These are phyloP conservation scores for Chionis minor DNA, from an alignment of 2,113 vertebrate genomes.

Conservation along the genomic window DNA sequence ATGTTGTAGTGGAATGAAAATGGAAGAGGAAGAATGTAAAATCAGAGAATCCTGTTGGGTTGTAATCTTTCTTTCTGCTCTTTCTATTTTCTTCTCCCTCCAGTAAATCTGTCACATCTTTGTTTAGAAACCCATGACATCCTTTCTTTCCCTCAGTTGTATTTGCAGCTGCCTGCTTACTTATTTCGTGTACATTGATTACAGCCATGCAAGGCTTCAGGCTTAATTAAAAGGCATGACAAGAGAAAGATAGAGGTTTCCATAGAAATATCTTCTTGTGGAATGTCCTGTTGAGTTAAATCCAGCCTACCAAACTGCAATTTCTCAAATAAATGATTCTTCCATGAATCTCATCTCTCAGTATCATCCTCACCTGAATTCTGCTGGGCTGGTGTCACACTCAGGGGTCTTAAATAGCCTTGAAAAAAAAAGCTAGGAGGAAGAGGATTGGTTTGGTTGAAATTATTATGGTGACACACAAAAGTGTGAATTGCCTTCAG, in stretches of 20 bases:
- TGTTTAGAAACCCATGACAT: slow-evolving; percentile 8
- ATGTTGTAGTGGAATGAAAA: not conserved
- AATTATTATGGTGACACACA: not conserved
- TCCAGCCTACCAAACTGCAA: not conserved
- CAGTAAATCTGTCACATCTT: slow-evolving; percentile 14
- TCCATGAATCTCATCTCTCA: not conserved
- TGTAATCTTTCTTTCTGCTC: slow-evolving; percentile 24
- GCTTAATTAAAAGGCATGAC: not conserved
- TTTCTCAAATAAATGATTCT: not conserved
- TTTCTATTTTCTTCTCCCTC: not conserved
- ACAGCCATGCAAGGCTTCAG: not conserved
- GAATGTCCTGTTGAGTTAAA: not conserved
- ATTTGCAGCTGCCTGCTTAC: not conserved
- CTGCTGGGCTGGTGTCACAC: not conserved
- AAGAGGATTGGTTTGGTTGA: not conserved
- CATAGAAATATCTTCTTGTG: not conserved
- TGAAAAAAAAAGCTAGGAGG: not conserved
- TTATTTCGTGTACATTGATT: slow-evolving; percentile 13
- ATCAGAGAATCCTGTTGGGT: slow-evolving; percentile 9
- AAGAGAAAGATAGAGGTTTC: not conserved
- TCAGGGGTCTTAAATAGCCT: not conserved
- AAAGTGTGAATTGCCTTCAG: not conserved
- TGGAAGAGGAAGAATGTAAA: slow-evolving; percentile 38
- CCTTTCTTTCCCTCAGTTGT: not conserved
- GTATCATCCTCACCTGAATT: not conserved